These are phyloP conservation scores for Dasypus novemcinctus DNA, from an alignment of 2,113 vertebrate genomes.

Conservation along the genomic window DNA sequence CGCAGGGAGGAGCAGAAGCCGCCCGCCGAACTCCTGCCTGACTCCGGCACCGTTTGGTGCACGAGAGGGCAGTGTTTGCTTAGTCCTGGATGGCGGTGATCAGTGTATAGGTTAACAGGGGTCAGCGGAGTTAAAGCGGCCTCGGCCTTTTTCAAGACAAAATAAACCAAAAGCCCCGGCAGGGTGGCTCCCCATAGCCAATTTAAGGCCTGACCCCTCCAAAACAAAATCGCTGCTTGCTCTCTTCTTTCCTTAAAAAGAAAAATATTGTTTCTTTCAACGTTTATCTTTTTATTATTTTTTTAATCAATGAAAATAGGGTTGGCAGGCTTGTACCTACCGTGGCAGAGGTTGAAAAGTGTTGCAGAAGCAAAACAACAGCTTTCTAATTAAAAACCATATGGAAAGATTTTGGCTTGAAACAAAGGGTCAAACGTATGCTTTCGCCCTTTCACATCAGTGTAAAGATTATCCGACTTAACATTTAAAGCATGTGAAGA, in stretches of 20 bases:
- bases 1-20: not conserved
- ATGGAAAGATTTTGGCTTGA: not conserved
- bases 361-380: conserved; percentile 33
- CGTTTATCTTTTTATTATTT: conserved; percentile 47
- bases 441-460: conserved; percentile 1
- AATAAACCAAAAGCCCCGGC: conserved; percentile 52
- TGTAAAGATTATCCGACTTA: conserved; percentile 49
- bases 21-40: not conserved
- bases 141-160: conserved; percentile 58
- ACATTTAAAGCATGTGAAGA: conserved; percentile 29
- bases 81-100: conserved; percentile 19
- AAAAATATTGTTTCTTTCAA: conserved; percentile 51
- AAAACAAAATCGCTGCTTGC: conserved; percentile 38
- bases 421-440: not conserved
- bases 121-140: conserved; percentile 68
- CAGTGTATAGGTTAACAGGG: conserved; percentile 65
- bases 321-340: not conserved
- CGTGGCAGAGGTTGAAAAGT: not conserved
- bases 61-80: conserved; percentile 87
- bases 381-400: conserved; percentile 49
- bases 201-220: conserved; percentile 14
- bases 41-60: conserved; percentile 59
- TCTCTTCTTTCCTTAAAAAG: conserved; percentile 52
- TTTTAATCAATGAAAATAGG: conserved; percentile 42
- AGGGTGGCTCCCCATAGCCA: not conserved